Percentiles rank a stretch among this genome's conserved stretches.
Evolutionary conservation across 2,888 invertebrate genomes (phyloP).

Genomic region (Scelioninae gen. 2): DNA sequence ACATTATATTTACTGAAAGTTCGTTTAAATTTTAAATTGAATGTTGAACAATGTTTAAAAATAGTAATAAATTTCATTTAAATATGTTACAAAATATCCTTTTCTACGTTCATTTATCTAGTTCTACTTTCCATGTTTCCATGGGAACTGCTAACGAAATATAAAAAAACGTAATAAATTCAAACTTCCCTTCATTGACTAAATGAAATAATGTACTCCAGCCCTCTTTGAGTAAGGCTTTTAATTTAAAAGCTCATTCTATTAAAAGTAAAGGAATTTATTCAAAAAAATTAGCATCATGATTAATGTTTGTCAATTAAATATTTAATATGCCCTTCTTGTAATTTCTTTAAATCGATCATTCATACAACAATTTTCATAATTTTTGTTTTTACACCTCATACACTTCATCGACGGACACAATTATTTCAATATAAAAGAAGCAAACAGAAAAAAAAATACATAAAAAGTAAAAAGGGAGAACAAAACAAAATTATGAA

Average conservation of each 20-base stretch:
- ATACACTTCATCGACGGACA: conserved; percentile 19
- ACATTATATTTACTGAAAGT: too few species aligned
- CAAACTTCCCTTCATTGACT: conserved; percentile 11
- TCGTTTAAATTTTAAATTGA: too few species aligned
- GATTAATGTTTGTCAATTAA: conserved; percentile 42
- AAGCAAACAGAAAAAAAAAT: neutral
- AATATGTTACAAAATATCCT: too few species aligned
- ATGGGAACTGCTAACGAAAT: too few species aligned
- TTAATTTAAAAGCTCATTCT: conserved; percentile 13
- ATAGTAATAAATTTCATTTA: too few species aligned
- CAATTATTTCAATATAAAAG: neutral
- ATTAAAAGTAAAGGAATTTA: conserved; percentile 14
- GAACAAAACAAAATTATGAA: neutral
- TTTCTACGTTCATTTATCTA: too few species aligned
- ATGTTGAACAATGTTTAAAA: too few species aligned
- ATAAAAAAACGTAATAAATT: too few species aligned
- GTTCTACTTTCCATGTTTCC: too few species aligned
- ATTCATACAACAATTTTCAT: conserved; percentile 19
- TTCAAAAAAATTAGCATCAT: conserved; percentile 35
- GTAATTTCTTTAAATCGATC: conserved; percentile 24
- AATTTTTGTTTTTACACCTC: conserved; percentile 29
- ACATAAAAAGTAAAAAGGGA: neutral
- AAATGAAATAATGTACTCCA: conserved; percentile 24
- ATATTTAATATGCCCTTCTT: conserved; percentile 26
- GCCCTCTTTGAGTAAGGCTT: conserved; percentile 8